Percentiles rank a stretch among this genome's conserved stretches.
Conservation (phyloP, 2,888 invertebrate genomes). For the Chloroclysta siterata region DNA sequence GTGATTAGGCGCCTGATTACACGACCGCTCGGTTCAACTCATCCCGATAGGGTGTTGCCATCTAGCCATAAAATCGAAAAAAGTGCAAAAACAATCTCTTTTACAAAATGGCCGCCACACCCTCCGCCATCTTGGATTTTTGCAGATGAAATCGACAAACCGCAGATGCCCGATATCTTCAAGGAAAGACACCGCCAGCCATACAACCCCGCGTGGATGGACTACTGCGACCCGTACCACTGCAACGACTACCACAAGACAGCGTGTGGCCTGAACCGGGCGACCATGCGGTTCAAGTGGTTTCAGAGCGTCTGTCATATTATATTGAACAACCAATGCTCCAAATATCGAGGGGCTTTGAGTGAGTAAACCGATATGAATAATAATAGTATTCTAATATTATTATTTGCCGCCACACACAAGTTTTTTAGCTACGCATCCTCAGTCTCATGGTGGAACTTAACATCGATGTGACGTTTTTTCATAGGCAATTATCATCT, state of each 20-base stretch:
- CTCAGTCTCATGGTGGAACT: too few species aligned
- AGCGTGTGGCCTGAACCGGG: slow-evolving; percentile 62
- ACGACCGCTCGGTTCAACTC: not conserved
- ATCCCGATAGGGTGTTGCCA: too few species aligned
- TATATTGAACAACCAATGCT: slow-evolving; percentile 62
- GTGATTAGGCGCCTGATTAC: too few species aligned
- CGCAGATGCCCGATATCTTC: slow-evolving; percentile 49
- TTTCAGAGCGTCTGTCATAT: slow-evolving; percentile 72
- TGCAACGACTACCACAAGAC: slow-evolving; percentile 63
- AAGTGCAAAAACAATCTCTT: too few species aligned
- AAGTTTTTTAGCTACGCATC: too few species aligned
- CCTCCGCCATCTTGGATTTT: not conserved
- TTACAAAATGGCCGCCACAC: too few species aligned
- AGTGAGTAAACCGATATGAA: slow-evolving; percentile 54
- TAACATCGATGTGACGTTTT: too few species aligned
- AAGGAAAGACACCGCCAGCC: slow-evolving; percentile 32
- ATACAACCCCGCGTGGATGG: slow-evolving; percentile 61
- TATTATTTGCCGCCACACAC: too few species aligned
- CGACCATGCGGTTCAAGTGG: slow-evolving; percentile 58
- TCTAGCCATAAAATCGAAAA: too few species aligned
- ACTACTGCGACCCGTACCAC: slow-evolving; percentile 70
- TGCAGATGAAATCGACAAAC: slow-evolving; percentile 54
- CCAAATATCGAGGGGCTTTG: slow-evolving; percentile 55
- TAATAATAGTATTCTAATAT: too few species aligned
- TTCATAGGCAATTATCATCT: too few species aligned